phyloP scores from a whole-genome alignment of 2,797 vertebrate species.

The Iguana delicatissima region DNA sequence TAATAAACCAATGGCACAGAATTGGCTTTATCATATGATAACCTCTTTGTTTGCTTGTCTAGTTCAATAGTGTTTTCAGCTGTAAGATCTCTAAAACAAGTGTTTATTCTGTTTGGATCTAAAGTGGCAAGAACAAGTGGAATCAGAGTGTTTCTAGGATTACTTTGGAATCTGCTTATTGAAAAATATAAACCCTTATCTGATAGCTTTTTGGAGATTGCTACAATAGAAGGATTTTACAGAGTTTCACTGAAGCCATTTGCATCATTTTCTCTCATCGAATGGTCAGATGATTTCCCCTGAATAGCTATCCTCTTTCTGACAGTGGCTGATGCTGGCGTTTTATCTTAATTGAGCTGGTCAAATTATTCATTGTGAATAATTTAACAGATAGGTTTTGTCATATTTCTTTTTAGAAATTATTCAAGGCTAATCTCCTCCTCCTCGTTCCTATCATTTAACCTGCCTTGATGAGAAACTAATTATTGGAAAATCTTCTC shows the following conservation, averaged over 20 bases:
- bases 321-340: slow-evolving; percentile 32
- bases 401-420: slow-evolving; percentile 51
- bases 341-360: slow-evolving; percentile 41
- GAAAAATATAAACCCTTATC: background rate
- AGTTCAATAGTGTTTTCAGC: background rate
- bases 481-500: slow-evolving; percentile 41
- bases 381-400: slow-evolving; percentile 40
- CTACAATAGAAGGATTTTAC: background rate
- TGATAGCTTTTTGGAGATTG: background rate
- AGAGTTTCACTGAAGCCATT: background rate
- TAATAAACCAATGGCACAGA: background rate
- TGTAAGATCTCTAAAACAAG: background rate
- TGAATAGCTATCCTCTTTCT: slow-evolving; percentile 32
- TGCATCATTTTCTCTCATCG: slow-evolving; percentile 33
- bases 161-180: background rate
- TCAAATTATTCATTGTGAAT: slow-evolving; percentile 22
- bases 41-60: background rate
- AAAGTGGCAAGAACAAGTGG: background rate
- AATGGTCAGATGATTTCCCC: slow-evolving; percentile 38
- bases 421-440: slow-evolving; percentile 24
- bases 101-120: background rate
- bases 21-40: background rate
- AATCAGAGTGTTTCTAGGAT: background rate
- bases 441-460: slow-evolving; percentile 12
- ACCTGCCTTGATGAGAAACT: slow-evolving; percentile 38